Evolutionary conservation across 1,140 invertebrate genomes (phyloP).

Genomic region (Brachionus rubens): DNA sequence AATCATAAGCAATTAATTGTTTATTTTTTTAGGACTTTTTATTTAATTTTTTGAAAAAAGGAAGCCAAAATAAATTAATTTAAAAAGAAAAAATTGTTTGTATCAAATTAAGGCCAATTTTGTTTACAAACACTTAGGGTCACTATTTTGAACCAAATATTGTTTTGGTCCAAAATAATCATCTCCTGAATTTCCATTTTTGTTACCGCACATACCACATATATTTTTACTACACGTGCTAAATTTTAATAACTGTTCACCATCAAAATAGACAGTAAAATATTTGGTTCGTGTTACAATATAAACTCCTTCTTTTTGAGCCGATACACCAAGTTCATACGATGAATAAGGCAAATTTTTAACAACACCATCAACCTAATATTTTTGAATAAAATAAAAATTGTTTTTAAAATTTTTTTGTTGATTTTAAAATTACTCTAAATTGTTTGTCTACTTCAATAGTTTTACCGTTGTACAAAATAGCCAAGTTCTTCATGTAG

Average conservation of each 20-base stretch:
- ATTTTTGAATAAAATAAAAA: not conserved
- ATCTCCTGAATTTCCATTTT: not conserved
- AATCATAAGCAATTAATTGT: no score
- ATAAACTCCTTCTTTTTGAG: not conserved
- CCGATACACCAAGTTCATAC: not conserved
- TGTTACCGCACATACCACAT: slow-evolving; percentile 34
- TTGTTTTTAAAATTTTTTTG: not conserved
- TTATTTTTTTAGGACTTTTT: no score
- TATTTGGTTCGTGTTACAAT: not conserved
- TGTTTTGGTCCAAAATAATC: not conserved
- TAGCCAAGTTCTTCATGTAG: not conserved
- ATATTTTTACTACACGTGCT: not conserved
- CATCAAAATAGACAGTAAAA: slow-evolving; percentile 17
- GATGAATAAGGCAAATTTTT: not conserved
- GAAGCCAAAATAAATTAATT: no score
- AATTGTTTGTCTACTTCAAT: not conserved
- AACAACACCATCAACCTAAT: not conserved
- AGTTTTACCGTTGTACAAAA: not conserved
- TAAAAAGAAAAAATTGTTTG: not conserved
- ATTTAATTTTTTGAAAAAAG: no score
- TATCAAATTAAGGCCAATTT: not conserved
- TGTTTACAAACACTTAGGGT: not conserved
- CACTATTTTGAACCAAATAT: not conserved
- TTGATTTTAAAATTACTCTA: not conserved
- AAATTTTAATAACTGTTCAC: slow-evolving; percentile 23